phyloP scores from a whole-genome alignment of 1,140 invertebrate genomes.

The Aphidius ervi region DNA sequence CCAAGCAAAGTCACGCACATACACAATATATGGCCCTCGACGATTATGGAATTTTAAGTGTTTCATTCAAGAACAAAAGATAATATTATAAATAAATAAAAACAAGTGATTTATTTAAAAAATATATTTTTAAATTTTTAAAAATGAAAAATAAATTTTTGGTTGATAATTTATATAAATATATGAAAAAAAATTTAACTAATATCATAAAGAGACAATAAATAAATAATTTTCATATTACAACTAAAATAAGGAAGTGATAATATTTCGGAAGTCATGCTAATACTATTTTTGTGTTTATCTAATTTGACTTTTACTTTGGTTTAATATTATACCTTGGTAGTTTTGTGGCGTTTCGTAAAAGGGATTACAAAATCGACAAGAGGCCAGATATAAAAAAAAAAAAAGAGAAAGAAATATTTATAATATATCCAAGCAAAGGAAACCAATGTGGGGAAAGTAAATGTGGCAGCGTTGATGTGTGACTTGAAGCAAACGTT shows the following conservation, averaged over 20 bases:
- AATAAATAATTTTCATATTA: too few relatives aligned
- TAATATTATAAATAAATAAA: too few relatives aligned
- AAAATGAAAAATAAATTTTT: too few relatives aligned
- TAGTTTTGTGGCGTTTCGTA: conserved; percentile 41
- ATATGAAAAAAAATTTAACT: too few relatives aligned
- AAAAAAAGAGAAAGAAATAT: conserved; percentile 20
- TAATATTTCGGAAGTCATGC: conserved; percentile 14
- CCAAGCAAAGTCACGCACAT: too few relatives aligned
- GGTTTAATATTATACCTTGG: conserved; percentile 3
- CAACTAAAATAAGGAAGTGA: conserved; percentile 10
- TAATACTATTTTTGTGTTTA: background rate
- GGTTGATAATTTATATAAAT: too few relatives aligned
- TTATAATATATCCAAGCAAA: background rate
- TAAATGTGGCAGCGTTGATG: conserved; percentile 19
- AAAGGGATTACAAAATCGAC: conserved; percentile 48
- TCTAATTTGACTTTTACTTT: background rate
- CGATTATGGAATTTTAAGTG: too few relatives aligned
- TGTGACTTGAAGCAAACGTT: background rate
- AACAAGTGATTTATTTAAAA: too few relatives aligned
- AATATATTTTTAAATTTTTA: too few relatives aligned
- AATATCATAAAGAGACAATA: background rate
- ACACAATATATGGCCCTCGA: too few relatives aligned
- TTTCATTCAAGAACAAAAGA: too few relatives aligned
- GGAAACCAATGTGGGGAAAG: conserved; percentile 20
- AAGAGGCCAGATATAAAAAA: conserved; percentile 26